Conservation (phyloP, 1,140 invertebrate genomes). For the Lethrus apterus region DNA sequence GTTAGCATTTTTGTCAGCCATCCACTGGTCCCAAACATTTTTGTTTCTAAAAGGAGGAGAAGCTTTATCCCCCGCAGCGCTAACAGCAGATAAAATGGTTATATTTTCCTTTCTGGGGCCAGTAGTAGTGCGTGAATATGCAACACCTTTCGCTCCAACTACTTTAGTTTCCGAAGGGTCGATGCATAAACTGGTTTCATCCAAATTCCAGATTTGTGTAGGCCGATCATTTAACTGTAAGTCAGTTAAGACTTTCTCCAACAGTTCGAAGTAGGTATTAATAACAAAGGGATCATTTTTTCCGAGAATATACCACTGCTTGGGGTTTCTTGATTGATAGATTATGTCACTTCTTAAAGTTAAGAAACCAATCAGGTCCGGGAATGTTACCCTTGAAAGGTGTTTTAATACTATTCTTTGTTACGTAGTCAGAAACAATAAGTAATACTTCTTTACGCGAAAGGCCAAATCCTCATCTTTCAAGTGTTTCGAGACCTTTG, state of each 20-base stretch:
- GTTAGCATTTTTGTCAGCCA: slow-evolving; percentile 28
- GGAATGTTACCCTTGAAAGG: slow-evolving; percentile 34
- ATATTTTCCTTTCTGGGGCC: slow-evolving; percentile 26
- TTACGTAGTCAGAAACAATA: slow-evolving; percentile 26
- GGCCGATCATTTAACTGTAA: neutral
- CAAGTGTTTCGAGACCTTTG: slow-evolving; percentile 23
- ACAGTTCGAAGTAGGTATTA: neutral
- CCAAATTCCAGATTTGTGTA: slow-evolving; percentile 3
- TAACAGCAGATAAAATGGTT: slow-evolving; percentile 24
- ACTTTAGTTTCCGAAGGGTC: slow-evolving; percentile 1
- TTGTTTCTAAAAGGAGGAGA: slow-evolving; percentile 29
- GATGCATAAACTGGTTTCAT: slow-evolving; percentile 6
- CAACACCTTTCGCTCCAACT: slow-evolving; percentile 1
- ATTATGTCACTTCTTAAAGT: slow-evolving; percentile 30
- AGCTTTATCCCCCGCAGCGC: slow-evolving; percentile 23
- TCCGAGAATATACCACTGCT: slow-evolving; percentile 33
- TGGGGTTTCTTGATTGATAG: slow-evolving; percentile 38
- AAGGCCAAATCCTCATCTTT: slow-evolving; percentile 33
- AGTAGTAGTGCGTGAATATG: slow-evolving; percentile 14
- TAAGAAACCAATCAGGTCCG: slow-evolving; percentile 33
- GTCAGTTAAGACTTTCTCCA: neutral
- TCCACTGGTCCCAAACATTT: slow-evolving; percentile 29
- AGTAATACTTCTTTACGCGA: slow-evolving; percentile 28
- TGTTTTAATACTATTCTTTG: slow-evolving; percentile 27
- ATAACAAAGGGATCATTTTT: slow-evolving; percentile 23